phyloP scores from a whole-genome alignment of 1,140 invertebrate genomes.

The Eupristina koningsbergeri region DNA sequence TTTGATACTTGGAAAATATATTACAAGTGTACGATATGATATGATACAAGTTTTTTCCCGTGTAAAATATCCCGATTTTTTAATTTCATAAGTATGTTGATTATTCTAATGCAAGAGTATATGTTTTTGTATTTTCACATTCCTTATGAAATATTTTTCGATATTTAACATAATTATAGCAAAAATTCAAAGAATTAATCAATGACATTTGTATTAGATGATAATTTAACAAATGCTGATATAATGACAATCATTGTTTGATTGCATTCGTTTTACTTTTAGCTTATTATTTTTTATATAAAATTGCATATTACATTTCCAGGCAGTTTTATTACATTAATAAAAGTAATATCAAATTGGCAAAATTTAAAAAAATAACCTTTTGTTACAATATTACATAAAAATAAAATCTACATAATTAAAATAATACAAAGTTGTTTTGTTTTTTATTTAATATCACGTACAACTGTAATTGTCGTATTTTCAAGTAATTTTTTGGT shows the following conservation, averaged over 20 bases:
- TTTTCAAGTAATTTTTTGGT: background rate
- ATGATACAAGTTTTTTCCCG: too few relatives aligned
- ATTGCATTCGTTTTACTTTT: background rate
- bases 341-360: background rate
- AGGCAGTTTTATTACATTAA: background rate
- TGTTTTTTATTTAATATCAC: too few relatives aligned
- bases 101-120: background rate
- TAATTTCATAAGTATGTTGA: background rate
- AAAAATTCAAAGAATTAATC: too few relatives aligned
- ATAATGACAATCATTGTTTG: too few relatives aligned
- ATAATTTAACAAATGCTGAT: too few relatives aligned
- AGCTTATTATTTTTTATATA: background rate
- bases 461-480: too few relatives aligned
- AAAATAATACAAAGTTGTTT: background rate
- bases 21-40: background rate
- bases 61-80: background rate
- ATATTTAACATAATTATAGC: background rate
- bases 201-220: too few relatives aligned
- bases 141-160: background rate
- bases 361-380: background rate
- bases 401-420: background rate
- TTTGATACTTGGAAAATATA: background rate
- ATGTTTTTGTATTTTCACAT: background rate
- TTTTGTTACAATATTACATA: background rate
- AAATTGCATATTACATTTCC: background rate